A percentile compares a stretch with the other conserved stretches of the same genome.
These are phyloP conservation scores for Drosophila anomalata DNA, from an alignment of 2,888 invertebrate genomes.

Conservation along the genomic window DNA sequence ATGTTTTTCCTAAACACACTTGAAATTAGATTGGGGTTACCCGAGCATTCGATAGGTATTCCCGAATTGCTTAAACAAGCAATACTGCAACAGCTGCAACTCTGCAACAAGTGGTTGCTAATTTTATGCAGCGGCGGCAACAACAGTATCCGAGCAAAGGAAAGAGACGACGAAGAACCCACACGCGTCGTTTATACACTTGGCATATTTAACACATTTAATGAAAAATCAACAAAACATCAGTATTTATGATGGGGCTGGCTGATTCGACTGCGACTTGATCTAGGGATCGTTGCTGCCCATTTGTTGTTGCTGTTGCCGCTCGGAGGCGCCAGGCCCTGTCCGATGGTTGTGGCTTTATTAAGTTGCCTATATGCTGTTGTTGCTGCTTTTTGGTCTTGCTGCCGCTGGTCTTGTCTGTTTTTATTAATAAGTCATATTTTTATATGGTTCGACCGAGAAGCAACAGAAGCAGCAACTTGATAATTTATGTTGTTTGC, in stretches of 20 bases:
- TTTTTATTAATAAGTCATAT: constrained; percentile 80
- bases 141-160: not conserved
- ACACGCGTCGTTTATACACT: constrained; percentile 70
- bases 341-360: constrained; percentile 66
- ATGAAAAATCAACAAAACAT: constrained; percentile 78
- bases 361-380: constrained; percentile 62
- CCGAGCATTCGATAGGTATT: constrained; percentile 3
- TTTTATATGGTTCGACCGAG: constrained; percentile 60
- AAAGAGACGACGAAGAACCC: constrained; percentile 56
- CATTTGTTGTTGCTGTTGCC: constrained; percentile 10
- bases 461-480: constrained; percentile 31
- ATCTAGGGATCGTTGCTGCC: constrained; percentile 31
- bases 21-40: constrained; percentile 1
- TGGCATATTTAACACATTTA: constrained; percentile 78
- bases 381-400: constrained; percentile 43
- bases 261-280: constrained; percentile 27
- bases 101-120: constrained; percentile 24
- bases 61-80: constrained; percentile 21
- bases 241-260: constrained; percentile 67
- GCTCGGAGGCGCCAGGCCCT: constrained; percentile 56
- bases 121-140: constrained; percentile 40
- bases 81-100: constrained; percentile 35
- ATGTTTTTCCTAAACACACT: constrained; percentile 18
- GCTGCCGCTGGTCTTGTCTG: constrained; percentile 56
- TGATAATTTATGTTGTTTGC: constrained; percentile 69